Conservation (phyloP, 2,113 vertebrate species). For the Centrocercus urophasianus region DNA sequence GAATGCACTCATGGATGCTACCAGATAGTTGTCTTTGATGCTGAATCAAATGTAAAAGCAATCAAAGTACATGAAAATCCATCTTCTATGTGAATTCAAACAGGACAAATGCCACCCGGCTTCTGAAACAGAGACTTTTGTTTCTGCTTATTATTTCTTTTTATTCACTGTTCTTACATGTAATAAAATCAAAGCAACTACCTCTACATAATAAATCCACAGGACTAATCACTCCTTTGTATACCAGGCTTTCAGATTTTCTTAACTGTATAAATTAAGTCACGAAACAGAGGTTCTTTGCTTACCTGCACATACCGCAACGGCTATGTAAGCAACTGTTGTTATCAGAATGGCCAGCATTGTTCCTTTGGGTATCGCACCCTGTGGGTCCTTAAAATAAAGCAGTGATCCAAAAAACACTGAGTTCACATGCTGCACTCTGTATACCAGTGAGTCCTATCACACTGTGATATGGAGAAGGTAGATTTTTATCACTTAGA, state of each 20-base stretch:
- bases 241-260: neutral
- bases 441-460: neutral
- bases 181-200: neutral
- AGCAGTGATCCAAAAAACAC: neutral
- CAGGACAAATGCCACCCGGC: neutral
- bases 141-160: neutral
- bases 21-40: neutral
- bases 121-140: neutral
- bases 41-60: neutral
- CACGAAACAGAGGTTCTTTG: neutral
- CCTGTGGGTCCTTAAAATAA: constrained; percentile 87
- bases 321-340: constrained; percentile 86
- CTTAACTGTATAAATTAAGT: neutral
- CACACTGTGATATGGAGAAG: neutral
- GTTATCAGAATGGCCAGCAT: constrained; percentile 95
- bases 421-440: neutral
- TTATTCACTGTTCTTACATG: neutral
- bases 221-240: neutral
- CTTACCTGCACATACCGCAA: constrained; percentile 92
- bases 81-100: neutral
- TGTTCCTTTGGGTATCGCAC: constrained; percentile 93
- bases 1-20: neutral
- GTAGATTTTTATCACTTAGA: neutral
- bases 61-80: neutral
- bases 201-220: neutral